Conservation (phyloP, 2,797 vertebrate species). For the Agapornis canus region DNA sequence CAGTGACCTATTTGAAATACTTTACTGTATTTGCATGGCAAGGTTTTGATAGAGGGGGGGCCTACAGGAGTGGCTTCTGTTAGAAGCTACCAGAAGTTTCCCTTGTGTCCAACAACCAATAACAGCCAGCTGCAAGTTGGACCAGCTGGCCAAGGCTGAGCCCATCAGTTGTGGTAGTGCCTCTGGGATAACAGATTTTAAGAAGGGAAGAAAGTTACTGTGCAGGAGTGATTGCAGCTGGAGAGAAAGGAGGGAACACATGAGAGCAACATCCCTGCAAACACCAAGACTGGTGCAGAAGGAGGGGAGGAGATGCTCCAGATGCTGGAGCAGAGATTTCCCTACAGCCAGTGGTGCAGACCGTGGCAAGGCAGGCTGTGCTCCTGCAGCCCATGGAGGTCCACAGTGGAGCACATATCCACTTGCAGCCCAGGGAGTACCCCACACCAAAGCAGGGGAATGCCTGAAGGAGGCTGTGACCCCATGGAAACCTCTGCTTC, state of each 20-base stretch:
- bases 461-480: background rate
- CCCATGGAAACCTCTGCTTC: fast-evolving
- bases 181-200: background rate
- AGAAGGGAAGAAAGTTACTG: background rate
- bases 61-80: background rate
- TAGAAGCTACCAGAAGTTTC: background rate
- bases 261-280: background rate
- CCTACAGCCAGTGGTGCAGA: fast-evolving
- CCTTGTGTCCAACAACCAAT: background rate
- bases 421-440: background rate
- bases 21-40: background rate
- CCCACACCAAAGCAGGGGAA: background rate
- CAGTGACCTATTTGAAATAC: slow-evolving; percentile 31
- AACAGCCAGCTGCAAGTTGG: background rate
- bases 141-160: background rate
- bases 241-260: background rate
- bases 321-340: fast-evolving
- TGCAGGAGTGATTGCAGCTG: background rate
- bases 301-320: background rate
- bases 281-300: background rate
- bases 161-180: background rate
- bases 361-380: background rate
- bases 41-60: background rate
- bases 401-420: background rate
- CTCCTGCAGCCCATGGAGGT: background rate